These are phyloP conservation scores for Tridacna gigas DNA, from an alignment of 2,888 invertebrate species.

Conservation along the genomic window DNA sequence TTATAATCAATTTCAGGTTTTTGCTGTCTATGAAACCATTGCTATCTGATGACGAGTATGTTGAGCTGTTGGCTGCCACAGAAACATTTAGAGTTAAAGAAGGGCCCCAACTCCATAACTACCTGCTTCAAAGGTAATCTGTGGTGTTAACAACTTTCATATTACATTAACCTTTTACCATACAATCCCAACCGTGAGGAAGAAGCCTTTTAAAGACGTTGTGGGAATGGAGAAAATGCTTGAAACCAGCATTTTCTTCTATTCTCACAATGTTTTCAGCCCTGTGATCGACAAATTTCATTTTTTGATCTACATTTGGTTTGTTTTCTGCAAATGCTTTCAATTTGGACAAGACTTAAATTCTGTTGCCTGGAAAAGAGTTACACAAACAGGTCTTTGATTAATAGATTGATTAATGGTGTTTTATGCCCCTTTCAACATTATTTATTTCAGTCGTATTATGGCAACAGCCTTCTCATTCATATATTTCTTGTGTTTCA, in stretches of 20 bases:
- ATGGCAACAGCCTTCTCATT: too few relatives aligned
- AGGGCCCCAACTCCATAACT: constrained; percentile 74
- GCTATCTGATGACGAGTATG: constrained; percentile 79
- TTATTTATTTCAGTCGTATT: too few relatives aligned
- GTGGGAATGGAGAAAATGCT: background rate
- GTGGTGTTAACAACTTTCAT: background rate
- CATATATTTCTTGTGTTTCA: too few relatives aligned
- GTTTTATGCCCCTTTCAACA: too few relatives aligned
- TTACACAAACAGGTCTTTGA: too few relatives aligned
- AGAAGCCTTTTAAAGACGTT: background rate
- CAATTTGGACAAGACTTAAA: too few relatives aligned
- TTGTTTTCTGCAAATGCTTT: too few relatives aligned
- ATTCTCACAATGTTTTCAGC: background rate
- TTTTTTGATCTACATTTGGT: too few relatives aligned
- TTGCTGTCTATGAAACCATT: constrained; percentile 77
- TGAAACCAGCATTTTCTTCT: background rate
- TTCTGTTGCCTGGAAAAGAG: too few relatives aligned
- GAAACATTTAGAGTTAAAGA: constrained; percentile 77
- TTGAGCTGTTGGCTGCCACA: constrained; percentile 75
- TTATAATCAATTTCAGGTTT: constrained; percentile 67
- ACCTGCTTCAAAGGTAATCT: constrained; percentile 71
- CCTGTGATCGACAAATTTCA: too few relatives aligned
- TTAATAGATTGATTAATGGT: too few relatives aligned
- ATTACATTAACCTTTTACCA: background rate
- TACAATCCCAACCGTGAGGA: background rate